A percentile compares a stretch with the other conserved stretches of the same genome.
These are phyloP conservation scores for Gadus macrocephalus DNA, from an alignment of 2,113 vertebrate species.

Conservation along the genomic window DNA sequence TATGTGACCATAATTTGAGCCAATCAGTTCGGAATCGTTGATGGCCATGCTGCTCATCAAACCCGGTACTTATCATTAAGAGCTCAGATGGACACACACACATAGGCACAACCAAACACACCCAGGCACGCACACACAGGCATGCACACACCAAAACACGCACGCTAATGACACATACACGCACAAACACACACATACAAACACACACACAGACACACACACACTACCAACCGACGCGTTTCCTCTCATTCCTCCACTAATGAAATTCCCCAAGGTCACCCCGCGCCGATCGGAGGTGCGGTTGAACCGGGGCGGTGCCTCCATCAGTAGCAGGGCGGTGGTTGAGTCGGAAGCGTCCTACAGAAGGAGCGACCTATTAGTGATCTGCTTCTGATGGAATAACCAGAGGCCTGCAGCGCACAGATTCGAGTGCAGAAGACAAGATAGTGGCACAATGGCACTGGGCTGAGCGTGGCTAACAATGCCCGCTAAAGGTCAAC, in stretches of 20 bases:
- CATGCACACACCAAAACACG: neutral
- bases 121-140: neutral
- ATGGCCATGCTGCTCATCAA: conserved; percentile 12
- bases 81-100: neutral
- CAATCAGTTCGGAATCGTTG: conserved; percentile 9
- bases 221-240: conserved; percentile 1
- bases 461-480: no score
- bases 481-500: no score
- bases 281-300: neutral
- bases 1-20: conserved; percentile 5
- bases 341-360: no score
- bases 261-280: conserved; percentile 57
- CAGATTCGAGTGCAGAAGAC: no score
- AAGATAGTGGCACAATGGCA: no score
- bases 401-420: no score
- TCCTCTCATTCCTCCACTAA: conserved; percentile 17
- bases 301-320: neutral
- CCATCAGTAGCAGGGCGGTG: neutral
- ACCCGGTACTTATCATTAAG: conserved; percentile 28
- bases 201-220: conserved; percentile 16
- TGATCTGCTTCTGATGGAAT: no score
- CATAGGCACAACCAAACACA: conserved; percentile 3
- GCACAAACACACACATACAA: neutral
- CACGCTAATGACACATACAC: neutral
- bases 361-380: no score